phyloP scores from a whole-genome alignment of 2,113 vertebrate genomes.

The Scomber colias region DNA sequence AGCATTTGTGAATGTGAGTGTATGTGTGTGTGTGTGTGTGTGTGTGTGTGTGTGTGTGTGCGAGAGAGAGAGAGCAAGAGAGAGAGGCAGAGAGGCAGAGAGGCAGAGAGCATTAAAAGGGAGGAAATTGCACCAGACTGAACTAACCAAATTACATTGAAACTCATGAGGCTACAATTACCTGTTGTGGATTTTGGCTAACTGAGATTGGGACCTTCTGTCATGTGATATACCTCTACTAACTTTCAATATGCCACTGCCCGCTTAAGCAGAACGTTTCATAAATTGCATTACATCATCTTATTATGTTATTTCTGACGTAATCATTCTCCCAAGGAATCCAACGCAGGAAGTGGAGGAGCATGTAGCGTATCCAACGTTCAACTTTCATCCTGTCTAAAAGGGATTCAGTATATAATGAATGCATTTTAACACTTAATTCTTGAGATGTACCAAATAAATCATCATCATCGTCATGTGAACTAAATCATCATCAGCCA shows the following conservation, averaged over 20 bases:
- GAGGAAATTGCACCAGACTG: constrained; percentile 51
- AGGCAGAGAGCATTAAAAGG: constrained; percentile 35
- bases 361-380: not conserved
- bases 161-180: constrained; percentile 36
- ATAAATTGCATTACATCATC: constrained; percentile 6
- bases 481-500: no score
- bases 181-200: constrained; percentile 31
- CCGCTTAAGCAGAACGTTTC: not conserved
- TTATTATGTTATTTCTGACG: not conserved
- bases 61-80: no score
- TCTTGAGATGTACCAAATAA: not conserved
- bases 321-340: not conserved
- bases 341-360: not conserved
- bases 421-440: not conserved
- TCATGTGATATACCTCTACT: not conserved
- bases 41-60: no score
- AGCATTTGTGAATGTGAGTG: constrained; percentile 7
- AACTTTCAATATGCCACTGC: not conserved
- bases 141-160: constrained; percentile 49
- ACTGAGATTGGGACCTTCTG: constrained; percentile 6
- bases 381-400: not conserved
- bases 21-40: not conserved
- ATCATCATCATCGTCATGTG: not conserved
- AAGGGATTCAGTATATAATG: not conserved
- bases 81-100: not conserved